Percentiles rank a stretch among this genome's conserved stretches.
phyloP scores from a whole-genome alignment of 2,113 vertebrate genomes.

The Jaculus jaculus region DNA sequence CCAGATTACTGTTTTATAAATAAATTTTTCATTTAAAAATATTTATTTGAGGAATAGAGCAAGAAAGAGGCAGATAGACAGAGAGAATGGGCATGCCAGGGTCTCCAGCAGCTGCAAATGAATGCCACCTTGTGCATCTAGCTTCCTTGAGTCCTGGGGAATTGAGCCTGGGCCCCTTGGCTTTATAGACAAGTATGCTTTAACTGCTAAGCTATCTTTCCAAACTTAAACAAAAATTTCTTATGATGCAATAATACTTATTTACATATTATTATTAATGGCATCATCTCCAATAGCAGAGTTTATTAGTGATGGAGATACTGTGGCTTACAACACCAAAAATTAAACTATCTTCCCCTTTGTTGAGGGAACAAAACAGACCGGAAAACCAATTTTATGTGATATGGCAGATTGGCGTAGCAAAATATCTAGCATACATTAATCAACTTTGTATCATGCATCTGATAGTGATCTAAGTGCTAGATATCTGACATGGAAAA shows the following conservation, averaged over 20 bases:
- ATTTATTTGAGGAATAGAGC: no score
- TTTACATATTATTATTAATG: not conserved
- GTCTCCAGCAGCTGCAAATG: no score
- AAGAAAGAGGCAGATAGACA: no score
- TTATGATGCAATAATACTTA: not conserved
- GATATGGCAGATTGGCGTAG: not conserved
- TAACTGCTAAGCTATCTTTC: not conserved
- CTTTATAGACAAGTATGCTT: not conserved
- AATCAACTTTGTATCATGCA: not conserved
- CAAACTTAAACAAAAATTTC: not conserved
- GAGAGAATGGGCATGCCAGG: no score
- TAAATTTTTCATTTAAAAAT: no score
- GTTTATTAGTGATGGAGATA: not conserved
- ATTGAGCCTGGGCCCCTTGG: not conserved
- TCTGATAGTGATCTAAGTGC: not conserved
- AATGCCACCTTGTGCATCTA: not conserved
- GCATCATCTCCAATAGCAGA: not conserved
- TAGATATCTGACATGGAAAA: not conserved
- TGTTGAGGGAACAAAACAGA: not conserved
- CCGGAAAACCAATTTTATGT: not conserved
- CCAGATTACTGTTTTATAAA: not conserved
- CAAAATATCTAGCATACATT: not conserved
- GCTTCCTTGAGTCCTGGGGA: no score
- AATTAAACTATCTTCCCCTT: not conserved
- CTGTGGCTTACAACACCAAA: not conserved